These are phyloP conservation scores for Sakesphorus luctuosus DNA, from an alignment of 2,113 vertebrate species.

Conservation along the genomic window DNA sequence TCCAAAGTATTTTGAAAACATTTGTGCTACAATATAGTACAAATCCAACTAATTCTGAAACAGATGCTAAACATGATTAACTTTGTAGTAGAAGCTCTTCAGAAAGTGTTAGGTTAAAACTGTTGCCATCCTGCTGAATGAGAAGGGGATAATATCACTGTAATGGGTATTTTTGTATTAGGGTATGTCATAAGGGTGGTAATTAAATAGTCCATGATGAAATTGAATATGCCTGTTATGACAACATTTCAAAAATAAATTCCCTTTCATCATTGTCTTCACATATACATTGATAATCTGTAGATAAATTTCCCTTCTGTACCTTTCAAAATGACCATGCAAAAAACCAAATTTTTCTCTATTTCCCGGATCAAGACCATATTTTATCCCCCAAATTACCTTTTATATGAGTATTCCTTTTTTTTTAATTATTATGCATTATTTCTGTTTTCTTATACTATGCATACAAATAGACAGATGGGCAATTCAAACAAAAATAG, in stretches of 20 bases:
- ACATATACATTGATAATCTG: background rate
- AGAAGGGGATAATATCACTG: background rate
- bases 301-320: background rate
- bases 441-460: background rate
- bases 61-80: background rate
- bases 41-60: slow-evolving; percentile 21
- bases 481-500: background rate
- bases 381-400: background rate
- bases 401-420: background rate
- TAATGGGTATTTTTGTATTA: slow-evolving; percentile 39
- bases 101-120: background rate
- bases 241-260: slow-evolving; percentile 43
- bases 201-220: slow-evolving; percentile 9
- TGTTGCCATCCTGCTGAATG: background rate
- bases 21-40: slow-evolving; percentile 6
- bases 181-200: background rate
- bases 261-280: slow-evolving; percentile 35
- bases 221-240: slow-evolving; percentile 8
- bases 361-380: background rate
- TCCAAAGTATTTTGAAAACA: slow-evolving; percentile 37
- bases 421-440: background rate
- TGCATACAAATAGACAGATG: background rate
- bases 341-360: background rate
- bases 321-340: background rate
- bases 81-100: slow-evolving; percentile 4